These are phyloP conservation scores for Echiichthys vipera DNA, from an alignment of 2,797 vertebrate genomes.

Conservation along the genomic window DNA sequence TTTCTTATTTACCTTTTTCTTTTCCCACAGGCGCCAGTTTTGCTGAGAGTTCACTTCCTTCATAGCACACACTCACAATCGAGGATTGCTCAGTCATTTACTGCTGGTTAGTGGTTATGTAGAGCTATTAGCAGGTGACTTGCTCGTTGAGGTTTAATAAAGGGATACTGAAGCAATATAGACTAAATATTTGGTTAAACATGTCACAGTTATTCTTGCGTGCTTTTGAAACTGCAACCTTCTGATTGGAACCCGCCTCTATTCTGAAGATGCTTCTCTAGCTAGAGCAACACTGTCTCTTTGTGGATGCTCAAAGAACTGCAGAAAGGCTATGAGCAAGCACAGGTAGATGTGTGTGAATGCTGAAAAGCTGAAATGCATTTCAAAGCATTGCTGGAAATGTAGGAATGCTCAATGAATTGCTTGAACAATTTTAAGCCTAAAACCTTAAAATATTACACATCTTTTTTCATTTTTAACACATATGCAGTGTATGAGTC, in stretches of 20 bases:
- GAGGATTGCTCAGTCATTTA: background rate
- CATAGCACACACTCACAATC: background rate
- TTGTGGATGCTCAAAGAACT: constrained; percentile 46
- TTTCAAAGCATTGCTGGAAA: too few relatives aligned
- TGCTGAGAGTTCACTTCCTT: background rate
- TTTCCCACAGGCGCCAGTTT: background rate
- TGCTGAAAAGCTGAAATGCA: too few relatives aligned
- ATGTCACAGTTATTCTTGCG: background rate
- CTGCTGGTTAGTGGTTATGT: background rate
- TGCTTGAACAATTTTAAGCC: background rate
- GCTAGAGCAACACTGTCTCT: constrained; percentile 37
- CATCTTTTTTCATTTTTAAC: too few relatives aligned
- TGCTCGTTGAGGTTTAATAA: background rate
- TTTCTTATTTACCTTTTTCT: constrained; percentile 11
- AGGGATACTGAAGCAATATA: background rate
- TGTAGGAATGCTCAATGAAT: too few relatives aligned
- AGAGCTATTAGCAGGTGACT: background rate
- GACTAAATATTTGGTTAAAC: background rate
- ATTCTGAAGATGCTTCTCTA: background rate
- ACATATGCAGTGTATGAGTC: too few relatives aligned
- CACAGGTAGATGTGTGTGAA: too few relatives aligned
- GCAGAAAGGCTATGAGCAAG: background rate
- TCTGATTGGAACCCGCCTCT: background rate
- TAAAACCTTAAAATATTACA: background rate
- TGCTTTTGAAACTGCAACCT: background rate